Percentiles rank a stretch among this genome's conserved stretches.
These are phyloP conservation scores for Bubo bubo DNA, from an alignment of 2,113 vertebrate genomes.

Conservation along the genomic window DNA sequence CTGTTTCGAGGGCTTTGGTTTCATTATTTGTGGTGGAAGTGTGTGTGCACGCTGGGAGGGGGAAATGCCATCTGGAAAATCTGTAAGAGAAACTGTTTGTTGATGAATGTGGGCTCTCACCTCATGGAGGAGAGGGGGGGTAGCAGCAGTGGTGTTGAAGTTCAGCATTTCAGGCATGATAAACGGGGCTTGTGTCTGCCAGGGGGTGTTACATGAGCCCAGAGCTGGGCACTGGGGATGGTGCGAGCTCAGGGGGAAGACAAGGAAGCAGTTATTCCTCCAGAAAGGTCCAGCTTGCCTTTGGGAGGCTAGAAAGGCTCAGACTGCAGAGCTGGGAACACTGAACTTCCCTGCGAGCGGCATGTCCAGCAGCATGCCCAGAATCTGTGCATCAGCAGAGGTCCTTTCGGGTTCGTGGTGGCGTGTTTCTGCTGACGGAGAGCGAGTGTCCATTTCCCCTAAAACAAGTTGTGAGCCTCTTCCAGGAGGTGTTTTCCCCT, in stretches of 20 bases:
- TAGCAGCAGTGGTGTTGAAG: not conserved
- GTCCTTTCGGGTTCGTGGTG: accelerated
- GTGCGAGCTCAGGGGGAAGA: not conserved
- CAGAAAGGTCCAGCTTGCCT: not conserved
- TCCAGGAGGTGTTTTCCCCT: not conserved
- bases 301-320: not conserved
- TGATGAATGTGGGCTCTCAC: slow-evolving; percentile 46
- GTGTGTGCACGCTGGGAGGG: not conserved
- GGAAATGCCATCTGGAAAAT: slow-evolving; percentile 33
- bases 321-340: not conserved
- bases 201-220: not conserved
- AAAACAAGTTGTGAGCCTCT: not conserved
- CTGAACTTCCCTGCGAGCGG: not conserved
- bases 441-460: not conserved
- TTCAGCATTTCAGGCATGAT: slow-evolving; percentile 8
- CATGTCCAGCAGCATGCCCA: not conserved
- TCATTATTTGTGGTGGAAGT: slow-evolving; percentile 25
- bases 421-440: not conserved
- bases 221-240: not conserved
- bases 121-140: not conserved
- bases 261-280: not conserved
- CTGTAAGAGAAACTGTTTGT: slow-evolving; percentile 35
- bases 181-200: slow-evolving; percentile 13
- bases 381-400: not conserved
- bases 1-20: not conserved